Conservation (phyloP, 2,888 invertebrate genomes). For the Sylvicola fuscatus region DNA sequence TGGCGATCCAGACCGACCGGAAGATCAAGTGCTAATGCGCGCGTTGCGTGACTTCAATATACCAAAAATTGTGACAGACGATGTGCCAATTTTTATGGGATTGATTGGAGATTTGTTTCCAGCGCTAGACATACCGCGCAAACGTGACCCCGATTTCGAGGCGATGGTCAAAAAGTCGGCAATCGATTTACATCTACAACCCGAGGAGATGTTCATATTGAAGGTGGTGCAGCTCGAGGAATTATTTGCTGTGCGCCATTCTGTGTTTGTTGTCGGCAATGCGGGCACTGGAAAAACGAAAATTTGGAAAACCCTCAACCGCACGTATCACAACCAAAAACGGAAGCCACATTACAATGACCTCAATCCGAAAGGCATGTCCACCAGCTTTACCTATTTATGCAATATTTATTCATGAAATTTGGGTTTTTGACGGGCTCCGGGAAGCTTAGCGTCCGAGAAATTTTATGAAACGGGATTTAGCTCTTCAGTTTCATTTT, state of each 20-base stretch:
- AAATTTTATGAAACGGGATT: no score
- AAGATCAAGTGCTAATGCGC: constrained; percentile 88
- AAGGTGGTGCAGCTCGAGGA: constrained; percentile 85
- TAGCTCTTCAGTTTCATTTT: no score
- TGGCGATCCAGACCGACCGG: constrained; percentile 52
- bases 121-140: constrained; percentile 76
- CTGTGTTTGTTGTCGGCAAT: constrained; percentile 70
- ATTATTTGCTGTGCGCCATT: constrained; percentile 81
- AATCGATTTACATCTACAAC: constrained; percentile 64
- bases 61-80: constrained; percentile 86
- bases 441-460: no score
- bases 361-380: constrained; percentile 58
- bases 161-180: constrained; percentile 55
- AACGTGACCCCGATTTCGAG: constrained; percentile 70
- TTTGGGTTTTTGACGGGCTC: no score
- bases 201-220: constrained; percentile 73
- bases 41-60: constrained; percentile 86
- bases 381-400: no score
- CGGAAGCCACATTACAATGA: constrained; percentile 70
- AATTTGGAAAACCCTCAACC: constrained; percentile 79
- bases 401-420: no score
- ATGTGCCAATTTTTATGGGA: constrained; percentile 82
- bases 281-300: constrained; percentile 84
- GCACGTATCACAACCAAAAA: constrained; percentile 64
- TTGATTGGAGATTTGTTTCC: constrained; percentile 86